phyloP scores from a whole-genome alignment of 2,113 vertebrate species.

The Forbesichthys agassizii region DNA sequence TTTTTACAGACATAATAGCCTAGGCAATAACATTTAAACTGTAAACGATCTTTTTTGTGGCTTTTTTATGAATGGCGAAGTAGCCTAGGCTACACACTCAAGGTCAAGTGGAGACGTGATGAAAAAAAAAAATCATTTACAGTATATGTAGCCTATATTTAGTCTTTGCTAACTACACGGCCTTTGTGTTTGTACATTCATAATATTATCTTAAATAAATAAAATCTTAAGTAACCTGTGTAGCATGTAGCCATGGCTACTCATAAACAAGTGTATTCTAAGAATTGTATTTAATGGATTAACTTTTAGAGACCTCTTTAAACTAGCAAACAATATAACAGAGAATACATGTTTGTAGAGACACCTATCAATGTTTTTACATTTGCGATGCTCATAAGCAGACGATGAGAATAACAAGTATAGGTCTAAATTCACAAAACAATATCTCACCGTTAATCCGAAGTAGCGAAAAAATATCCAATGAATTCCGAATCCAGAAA shows the following conservation, averaged over 20 bases:
- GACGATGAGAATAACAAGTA: not conserved
- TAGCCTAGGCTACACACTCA: constrained; percentile 26
- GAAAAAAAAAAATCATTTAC: not conserved
- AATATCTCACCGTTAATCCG: constrained; percentile 50
- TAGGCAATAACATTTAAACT: not conserved
- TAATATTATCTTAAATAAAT: not conserved
- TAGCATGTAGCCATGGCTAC: too few relatives aligned
- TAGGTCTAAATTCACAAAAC: not conserved
- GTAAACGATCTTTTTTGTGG: not conserved
- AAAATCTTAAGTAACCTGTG: not conserved
- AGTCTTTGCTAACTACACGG: not conserved
- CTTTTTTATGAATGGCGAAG: constrained; percentile 3
- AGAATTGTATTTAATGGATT: too few relatives aligned
- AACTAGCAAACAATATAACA: not conserved
- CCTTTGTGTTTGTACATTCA: not conserved
- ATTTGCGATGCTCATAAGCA: not conserved
- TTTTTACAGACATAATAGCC: not conserved
- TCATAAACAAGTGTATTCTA: not conserved
- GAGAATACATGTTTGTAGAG: not conserved
- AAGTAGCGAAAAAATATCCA: constrained; percentile 21
- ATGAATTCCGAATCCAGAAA: not conserved
- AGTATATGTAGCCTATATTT: constrained; percentile 8
- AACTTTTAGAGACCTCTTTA: not conserved
- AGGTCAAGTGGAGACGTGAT: constrained; percentile 46
- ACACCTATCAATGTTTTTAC: not conserved